Evolutionary conservation across 2,113 vertebrate genomes (phyloP), one percentile per base, ranked within the genome.

Genomic region (Pedetes capensis): DNA sequence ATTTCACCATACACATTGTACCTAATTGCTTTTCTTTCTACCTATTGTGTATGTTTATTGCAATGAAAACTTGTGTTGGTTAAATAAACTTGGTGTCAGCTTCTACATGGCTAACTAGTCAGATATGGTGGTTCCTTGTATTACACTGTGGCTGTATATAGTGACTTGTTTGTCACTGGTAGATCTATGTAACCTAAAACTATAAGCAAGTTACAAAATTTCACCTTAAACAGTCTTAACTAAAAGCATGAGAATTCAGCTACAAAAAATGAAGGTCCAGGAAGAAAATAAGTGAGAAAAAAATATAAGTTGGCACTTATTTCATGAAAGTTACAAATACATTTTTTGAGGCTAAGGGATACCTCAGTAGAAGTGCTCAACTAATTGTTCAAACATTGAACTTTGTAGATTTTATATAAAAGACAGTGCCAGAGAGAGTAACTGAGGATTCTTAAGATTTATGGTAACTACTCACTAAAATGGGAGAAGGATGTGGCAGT

Each of bases 201-300:
- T 64, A 75, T 72, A 86, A 42, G 9, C 27, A 91, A 84, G 14
- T 89, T 79, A 79, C 89, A 95, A 75, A 64, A 90, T 8, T 74
- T 7, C 4, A 80, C 72, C 9, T 95, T 32, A 80, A 91, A 95
- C 18, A 61, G 13, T 66, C 47, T 75, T 83, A 44, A 55, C 64
- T 68, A 47, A 96, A 74, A 86, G 27, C 23, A 29, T 79, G 23
- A 86, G 53, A n/a, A 14, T 79, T 88, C 44, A 47, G 32, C 80
- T 72, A 42, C 11, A 81, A 55, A 95, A 89, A 55, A 72, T 32
- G 53, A 39, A 16, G 6, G 12, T 10, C 20, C 27, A 74, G 37
- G 9, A 83, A 87, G 12, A 78, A 93, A 89, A 84, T 37, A 75
- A 92, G 78, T 61, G 9, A 87, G 27, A 68, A 68, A 55, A 53